phyloP scores from a whole-genome alignment of 2,113 vertebrate species.

The Podarcis muralis region DNA sequence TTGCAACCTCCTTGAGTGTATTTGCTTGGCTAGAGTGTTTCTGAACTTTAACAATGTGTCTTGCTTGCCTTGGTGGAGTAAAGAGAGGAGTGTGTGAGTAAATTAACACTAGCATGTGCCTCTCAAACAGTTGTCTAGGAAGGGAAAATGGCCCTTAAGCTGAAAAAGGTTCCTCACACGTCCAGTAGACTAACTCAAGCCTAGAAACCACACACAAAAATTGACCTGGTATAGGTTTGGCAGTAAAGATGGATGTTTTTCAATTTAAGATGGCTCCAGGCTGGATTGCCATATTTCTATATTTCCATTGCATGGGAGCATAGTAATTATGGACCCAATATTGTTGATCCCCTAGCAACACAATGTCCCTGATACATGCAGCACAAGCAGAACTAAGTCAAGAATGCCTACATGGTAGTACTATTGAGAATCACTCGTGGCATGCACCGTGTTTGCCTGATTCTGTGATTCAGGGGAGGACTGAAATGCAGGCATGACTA shows the following conservation, averaged over 20 bases:
- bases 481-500: conserved; percentile 15
- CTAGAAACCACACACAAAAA: background rate
- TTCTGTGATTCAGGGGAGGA: conserved; percentile 2
- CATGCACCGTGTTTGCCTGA: background rate
- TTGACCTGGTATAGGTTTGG: background rate
- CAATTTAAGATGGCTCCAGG: background rate
- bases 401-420: no score
- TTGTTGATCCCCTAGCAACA: background rate
- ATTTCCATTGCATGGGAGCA: background rate
- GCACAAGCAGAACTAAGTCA: background rate
- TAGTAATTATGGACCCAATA: background rate
- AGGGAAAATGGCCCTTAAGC: no score
- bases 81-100: no score
- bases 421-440: background rate
- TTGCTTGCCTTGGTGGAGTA: no score
- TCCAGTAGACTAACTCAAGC: background rate
- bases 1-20: no score
- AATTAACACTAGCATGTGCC: no score
- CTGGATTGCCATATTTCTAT: background rate
- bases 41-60: no score
- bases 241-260: background rate
- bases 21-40: no score
- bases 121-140: no score
- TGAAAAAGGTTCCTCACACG: no score
- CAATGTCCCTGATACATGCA: background rate